Base-by-base conservation (phyloP, 2,113 vertebrate species). In the Burhinus bistriatus region DNA sequence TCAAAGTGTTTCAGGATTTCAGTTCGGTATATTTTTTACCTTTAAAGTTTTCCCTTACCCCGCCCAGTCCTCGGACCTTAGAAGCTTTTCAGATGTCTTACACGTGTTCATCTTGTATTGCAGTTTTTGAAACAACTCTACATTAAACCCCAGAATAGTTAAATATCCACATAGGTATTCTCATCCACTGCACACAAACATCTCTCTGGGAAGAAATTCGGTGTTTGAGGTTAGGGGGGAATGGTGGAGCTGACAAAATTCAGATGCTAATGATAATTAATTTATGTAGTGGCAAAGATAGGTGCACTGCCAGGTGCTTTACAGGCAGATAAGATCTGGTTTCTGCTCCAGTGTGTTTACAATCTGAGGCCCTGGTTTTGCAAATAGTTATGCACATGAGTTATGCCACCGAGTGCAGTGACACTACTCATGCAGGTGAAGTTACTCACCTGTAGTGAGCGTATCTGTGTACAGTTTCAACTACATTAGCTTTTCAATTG, bases 231-330 rank as follows among this genome's bases (percentile, higher is more conserved):
- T 95, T 82, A 72, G 49, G 88, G 78, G 78, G 77, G 78, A 83
- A 65, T 26, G 64, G n/a, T 72, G 87, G 78, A 93, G 51, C 75
- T 95, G 95, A 91, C 78, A 95, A 96, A 96, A 97, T 94, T 97
- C 94, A 97, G 82, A 96, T 93, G 89, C 34, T 96, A 93, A 93
- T 93, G 93, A 95, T 96, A 96, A 96, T 96, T 96, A 95, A 97
- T 97, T 96, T 97, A 97, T 90, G 72, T 96, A 96, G 94, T 97
- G 94, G 90, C 95, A 91, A 80, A 95, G 93, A 96, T 97, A 95
- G 95, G 89, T 97, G 82, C 89, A 15, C 42, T 95, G 94, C 95
- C 95, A 95, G 95, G 91, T 97, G 87, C 82, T 95, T 94, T 90
- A 80, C 81, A 52, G 84, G 40, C 84, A 88, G 97, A 94, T 96